These are phyloP conservation scores for Octonoba sinensis DNA, from an alignment of 2,888 invertebrate species.

Conservation along the genomic window DNA sequence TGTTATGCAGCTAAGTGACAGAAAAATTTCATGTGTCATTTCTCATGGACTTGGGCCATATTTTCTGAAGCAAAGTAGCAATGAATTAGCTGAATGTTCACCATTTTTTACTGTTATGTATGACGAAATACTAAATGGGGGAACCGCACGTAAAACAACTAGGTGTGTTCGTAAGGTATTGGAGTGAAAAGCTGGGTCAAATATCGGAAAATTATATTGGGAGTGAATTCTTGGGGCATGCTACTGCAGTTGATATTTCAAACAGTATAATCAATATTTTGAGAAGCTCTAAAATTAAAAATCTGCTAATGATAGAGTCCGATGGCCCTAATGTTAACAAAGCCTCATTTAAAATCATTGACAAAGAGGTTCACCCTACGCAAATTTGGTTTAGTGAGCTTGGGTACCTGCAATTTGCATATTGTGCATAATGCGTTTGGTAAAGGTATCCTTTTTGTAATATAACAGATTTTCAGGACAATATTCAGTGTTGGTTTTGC, in stretches of 20 bases:
- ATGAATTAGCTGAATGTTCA: not conserved
- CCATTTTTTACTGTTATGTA: conserved; percentile 4
- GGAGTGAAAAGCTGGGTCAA: not conserved
- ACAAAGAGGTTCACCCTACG: too few relatives aligned
- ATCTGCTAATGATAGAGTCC: conserved; percentile 2
- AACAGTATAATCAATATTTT: not conserved
- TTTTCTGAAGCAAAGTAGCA: conserved; percentile 1
- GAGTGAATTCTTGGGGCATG: conserved; percentile 1
- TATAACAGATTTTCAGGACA: not conserved
- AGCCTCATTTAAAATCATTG: too few relatives aligned
- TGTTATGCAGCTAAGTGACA: not conserved
- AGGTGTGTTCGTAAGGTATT: not conserved
- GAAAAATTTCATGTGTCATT: conserved; percentile 10
- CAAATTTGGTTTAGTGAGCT: too few relatives aligned
- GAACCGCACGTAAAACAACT: conserved; percentile 1
- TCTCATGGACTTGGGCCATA: conserved; percentile 17
- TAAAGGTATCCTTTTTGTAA: conserved; percentile 1
- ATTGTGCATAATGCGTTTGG: conserved; percentile 5
- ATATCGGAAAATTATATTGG: not conserved
- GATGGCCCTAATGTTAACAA: conserved; percentile 7
- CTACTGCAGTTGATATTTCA: not conserved
- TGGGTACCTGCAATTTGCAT: not conserved
- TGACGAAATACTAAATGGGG: not conserved
- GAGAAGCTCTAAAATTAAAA: not conserved
- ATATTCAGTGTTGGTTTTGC: conserved; percentile 3